Base-by-base conservation (phyloP, 2,113 vertebrate genomes). In the Petrocephalus zakoni region DNA sequence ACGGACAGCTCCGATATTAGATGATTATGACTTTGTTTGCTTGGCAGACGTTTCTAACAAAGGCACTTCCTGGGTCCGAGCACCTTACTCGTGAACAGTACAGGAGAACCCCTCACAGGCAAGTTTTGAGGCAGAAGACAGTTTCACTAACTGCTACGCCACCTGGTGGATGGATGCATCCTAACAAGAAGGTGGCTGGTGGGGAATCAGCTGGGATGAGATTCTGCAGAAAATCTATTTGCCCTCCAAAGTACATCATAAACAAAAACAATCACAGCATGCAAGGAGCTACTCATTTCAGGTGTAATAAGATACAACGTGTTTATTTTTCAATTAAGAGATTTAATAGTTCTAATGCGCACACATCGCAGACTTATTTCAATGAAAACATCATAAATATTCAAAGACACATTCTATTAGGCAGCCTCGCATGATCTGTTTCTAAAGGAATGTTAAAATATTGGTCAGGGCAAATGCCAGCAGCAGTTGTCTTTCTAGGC, bases 341-440 rank as follows among this genome's bases (percentile, higher is more conserved):
- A 22, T 83, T 49, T 47, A 49, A 83, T 21, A 83, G 37, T 49
- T 46, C 37, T 83, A 22, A 83, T 42, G 42, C n/a, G 42, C 17
- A 46, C n/a, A 83, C 29, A 21, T 15, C 6, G 19, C 42, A 42
- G 29, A 46, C 19, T 21, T 47, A 83, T 83, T 83, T 47, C 46
- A 47, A 49, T 83, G 37, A 83, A 83, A 81, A 81, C 75, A 81
- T 81, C 81, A 83, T 42, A 49, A 83, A 83, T 83, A 83, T 49
- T 83, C 81, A 83, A 82, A 46, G 19, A 83, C 42, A 47, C 78
- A 83, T 83, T 83, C 46, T 22, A 42, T 49, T 22, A 49, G 19
- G 19, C 42, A 22, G 46, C n/a, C n/a, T 19, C 11, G 37, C 9
- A 83, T 46, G 8, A 42, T 13, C 37, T 6, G 8, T 22, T 49